A percentile compares a stretch with the other conserved stretches of the same genome.
Conservation (phyloP, 1,140 invertebrate genomes). For the Holcopasites calliopsidis region DNA sequence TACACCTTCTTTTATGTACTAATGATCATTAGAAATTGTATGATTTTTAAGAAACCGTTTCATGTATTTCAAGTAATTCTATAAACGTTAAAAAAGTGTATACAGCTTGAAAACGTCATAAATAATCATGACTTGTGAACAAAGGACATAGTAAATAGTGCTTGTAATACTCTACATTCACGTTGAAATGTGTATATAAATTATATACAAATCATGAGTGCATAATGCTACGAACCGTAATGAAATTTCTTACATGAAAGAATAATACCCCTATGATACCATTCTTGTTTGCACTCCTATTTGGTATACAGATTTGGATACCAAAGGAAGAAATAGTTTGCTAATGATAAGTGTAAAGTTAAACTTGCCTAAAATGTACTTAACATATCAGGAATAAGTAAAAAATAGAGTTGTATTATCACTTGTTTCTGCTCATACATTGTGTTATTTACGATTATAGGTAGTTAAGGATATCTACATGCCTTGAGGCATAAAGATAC, state of each 20-base stretch:
- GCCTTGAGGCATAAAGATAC: not conserved
- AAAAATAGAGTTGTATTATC: constrained; percentile 5
- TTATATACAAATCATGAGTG: constrained; percentile 9
- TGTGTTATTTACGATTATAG: constrained; percentile 27
- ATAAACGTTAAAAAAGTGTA: constrained; percentile 9
- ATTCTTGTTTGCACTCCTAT: constrained; percentile 8
- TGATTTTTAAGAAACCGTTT: not conserved
- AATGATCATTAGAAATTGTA: not conserved
- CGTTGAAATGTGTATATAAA: constrained; percentile 30
- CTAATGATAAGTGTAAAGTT: constrained; percentile 4
- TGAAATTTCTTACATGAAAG: constrained; percentile 1
- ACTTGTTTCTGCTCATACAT: constrained; percentile 24
- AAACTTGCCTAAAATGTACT: constrained; percentile 20
- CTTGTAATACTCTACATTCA: constrained; percentile 11
- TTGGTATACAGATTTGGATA: constrained; percentile 6
- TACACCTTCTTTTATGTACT: constrained; percentile 5
- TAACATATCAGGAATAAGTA: constrained; percentile 39
- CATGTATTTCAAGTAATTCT: constrained; percentile 2
- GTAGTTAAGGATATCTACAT: constrained; percentile 12
- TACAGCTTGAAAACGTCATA: not conserved
- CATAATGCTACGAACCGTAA: constrained; percentile 20
- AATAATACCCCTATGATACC: not conserved
- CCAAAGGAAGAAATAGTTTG: not conserved
- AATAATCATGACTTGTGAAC: too few species aligned
- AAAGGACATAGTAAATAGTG: too few species aligned